These are phyloP conservation scores for Lepidurus couesii DNA, from an alignment of 1,140 invertebrate species.

Conservation along the genomic window DNA sequence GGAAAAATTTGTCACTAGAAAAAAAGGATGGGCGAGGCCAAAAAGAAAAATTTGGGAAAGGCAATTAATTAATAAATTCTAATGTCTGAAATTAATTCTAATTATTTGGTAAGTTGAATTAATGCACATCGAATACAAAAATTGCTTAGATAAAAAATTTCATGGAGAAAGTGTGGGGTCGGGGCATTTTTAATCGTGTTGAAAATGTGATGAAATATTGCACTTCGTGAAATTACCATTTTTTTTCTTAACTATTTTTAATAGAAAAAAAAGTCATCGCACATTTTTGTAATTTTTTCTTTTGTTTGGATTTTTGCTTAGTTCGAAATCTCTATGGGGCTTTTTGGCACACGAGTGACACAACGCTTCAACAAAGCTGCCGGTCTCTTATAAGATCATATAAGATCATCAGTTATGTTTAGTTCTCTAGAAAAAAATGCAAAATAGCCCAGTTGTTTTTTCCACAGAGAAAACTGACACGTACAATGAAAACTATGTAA, in stretches of 20 bases:
- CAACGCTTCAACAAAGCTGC: background rate
- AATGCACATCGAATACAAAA: background rate
- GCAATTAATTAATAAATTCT: too few relatives aligned
- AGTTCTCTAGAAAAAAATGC: background rate
- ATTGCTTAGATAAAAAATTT: background rate
- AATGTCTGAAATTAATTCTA: too few relatives aligned
- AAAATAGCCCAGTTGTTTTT: background rate
- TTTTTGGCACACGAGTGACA: background rate
- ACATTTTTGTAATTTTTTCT: background rate
- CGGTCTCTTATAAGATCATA: background rate
- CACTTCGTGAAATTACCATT: background rate
- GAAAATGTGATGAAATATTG: constrained; percentile 5
- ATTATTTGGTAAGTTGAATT: too few relatives aligned
- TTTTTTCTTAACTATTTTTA: background rate
- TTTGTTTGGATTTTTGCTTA: background rate
- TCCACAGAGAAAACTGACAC: background rate
- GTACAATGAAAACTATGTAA: background rate
- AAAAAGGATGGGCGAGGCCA: constrained; percentile 6
- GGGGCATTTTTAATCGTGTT: background rate
- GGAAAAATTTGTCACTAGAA: background rate
- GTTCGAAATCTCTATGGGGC: background rate
- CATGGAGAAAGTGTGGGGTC: background rate
- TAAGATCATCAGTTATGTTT: background rate
- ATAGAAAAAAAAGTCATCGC: background rate
- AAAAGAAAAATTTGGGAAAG: background rate